A percentile compares a stretch with the other conserved stretches of the same genome.
These are phyloP conservation scores for Rhinoderma darwinii DNA, from an alignment of 2,113 vertebrate species.

Conservation along the genomic window DNA sequence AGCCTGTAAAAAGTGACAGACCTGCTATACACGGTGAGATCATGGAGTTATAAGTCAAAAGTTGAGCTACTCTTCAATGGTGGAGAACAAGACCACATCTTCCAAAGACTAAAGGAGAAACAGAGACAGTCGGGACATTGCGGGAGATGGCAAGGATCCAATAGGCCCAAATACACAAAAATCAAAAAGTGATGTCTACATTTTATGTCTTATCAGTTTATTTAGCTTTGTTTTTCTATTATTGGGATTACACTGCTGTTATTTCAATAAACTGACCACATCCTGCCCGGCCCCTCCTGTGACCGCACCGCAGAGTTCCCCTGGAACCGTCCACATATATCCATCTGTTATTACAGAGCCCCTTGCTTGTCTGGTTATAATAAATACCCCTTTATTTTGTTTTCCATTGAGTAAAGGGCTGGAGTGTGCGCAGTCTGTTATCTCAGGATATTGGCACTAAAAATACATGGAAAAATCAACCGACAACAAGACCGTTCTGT, in stretches of 20 bases:
- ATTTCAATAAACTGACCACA: neutral
- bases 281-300: neutral
- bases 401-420: conserved; percentile 36
- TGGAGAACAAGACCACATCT: too few species aligned
- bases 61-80: too few species aligned
- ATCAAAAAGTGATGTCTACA: neutral
- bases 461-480: conserved; percentile 54
- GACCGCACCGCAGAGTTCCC: neutral
- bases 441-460: conserved; percentile 47
- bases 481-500: conserved; percentile 8
- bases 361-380: neutral
- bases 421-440: conserved; percentile 31
- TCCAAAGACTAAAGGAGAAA: too few species aligned
- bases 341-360: conserved; percentile 30
- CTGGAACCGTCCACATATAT: neutral
- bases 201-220: neutral
- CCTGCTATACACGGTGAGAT: too few species aligned
- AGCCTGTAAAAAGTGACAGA: too few species aligned
- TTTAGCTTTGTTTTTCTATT: neutral
- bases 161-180: neutral
- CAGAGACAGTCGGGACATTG: neutral
- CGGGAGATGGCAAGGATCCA: neutral
- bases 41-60: too few species aligned
- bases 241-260: conserved; percentile 12
- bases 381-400: conserved; percentile 42